Evolutionary conservation across 1,140 invertebrate genomes (phyloP).

Genomic region (Thereuonema tuberculata): DNA sequence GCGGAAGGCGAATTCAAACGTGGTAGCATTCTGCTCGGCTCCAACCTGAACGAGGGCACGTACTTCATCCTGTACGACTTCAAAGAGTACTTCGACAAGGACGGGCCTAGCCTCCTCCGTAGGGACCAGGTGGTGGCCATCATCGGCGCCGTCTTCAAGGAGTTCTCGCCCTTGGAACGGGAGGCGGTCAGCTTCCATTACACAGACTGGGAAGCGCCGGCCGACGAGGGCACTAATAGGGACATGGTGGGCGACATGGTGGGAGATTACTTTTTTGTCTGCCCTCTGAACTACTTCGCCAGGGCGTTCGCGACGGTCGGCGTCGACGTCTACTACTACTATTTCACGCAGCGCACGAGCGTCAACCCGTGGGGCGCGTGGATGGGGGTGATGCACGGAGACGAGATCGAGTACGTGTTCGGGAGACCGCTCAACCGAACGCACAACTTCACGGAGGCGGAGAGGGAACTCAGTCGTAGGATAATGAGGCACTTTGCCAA

Average conservation of each 20-base stretch:
- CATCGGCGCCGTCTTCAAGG: slow-evolving; percentile 74
- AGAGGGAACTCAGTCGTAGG: slow-evolving; percentile 63
- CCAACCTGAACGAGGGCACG: slow-evolving; percentile 78
- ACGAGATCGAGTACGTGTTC: slow-evolving; percentile 93
- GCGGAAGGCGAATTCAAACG: slow-evolving; percentile 63
- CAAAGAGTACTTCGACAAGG: slow-evolving; percentile 75
- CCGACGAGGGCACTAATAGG: slow-evolving; percentile 63
- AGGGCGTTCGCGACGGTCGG: slow-evolving; percentile 63
- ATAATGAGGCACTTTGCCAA: slow-evolving; percentile 75
- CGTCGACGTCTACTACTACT: slow-evolving; percentile 75
- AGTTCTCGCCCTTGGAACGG: slow-evolving; percentile 59
- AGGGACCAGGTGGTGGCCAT: slow-evolving; percentile 71
- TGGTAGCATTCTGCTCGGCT: slow-evolving; percentile 70
- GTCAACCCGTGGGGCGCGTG: slow-evolving; percentile 84
- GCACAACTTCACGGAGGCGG: slow-evolving; percentile 55
- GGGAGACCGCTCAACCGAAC: slow-evolving; percentile 77
- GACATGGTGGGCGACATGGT: slow-evolving; percentile 75
- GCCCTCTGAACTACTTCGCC: slow-evolving; percentile 78
- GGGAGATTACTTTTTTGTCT: slow-evolving; percentile 87
- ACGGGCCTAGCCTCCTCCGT: slow-evolving; percentile 58
- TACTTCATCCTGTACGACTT: slow-evolving; percentile 85
- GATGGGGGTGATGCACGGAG: slow-evolving; percentile 95
- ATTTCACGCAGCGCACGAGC: slow-evolving; percentile 64
- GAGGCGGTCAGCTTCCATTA: slow-evolving; percentile 91
- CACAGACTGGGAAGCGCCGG: slow-evolving; percentile 73